These are phyloP conservation scores for Brachyhypopomus gauderio DNA, from an alignment of 2,113 vertebrate genomes.

Conservation along the genomic window DNA sequence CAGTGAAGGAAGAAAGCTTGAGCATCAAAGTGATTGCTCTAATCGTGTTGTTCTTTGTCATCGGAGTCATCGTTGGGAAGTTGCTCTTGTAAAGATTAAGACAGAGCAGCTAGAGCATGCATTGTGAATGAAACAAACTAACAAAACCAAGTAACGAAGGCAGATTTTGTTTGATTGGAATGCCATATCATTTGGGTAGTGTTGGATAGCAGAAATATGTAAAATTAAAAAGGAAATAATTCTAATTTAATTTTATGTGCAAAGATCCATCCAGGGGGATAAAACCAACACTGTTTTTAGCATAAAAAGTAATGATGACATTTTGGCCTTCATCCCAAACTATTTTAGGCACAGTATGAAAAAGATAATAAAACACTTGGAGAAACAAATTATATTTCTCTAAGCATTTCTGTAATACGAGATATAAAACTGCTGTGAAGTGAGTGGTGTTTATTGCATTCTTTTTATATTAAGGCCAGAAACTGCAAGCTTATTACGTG, in stretches of 20 bases:
- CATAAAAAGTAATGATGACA: slow-evolving; percentile 80
- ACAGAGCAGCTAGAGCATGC: slow-evolving; percentile 74
- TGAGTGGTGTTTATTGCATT: slow-evolving; percentile 63
- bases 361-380: slow-evolving; percentile 17
- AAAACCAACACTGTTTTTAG: slow-evolving; percentile 87
- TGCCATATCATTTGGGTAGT: slow-evolving; percentile 81
- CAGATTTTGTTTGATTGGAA: slow-evolving; percentile 76
- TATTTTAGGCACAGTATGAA: slow-evolving; percentile 35
- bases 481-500: slow-evolving; percentile 51
- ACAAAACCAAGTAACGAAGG: slow-evolving; percentile 60
- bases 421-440: slow-evolving; percentile 59
- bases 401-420: slow-evolving; percentile 62
- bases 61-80: slow-evolving; percentile 94
- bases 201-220: slow-evolving; percentile 87
- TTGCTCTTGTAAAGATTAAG: slow-evolving; percentile 88
- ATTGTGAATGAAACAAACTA: slow-evolving; percentile 59
- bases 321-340: slow-evolving; percentile 65
- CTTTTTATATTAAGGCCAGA: slow-evolving; percentile 57
- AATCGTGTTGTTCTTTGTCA: slow-evolving; percentile 91
- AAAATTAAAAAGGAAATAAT: slow-evolving; percentile 60
- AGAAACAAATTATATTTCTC: slow-evolving; percentile 16
- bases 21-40: slow-evolving; percentile 85
- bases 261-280: slow-evolving; percentile 46
- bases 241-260: slow-evolving; percentile 74
- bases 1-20: slow-evolving; percentile 87